phyloP scores from a whole-genome alignment of 35 echinoderm and acorn worm species.

The Amphiura filiformis region DNA sequence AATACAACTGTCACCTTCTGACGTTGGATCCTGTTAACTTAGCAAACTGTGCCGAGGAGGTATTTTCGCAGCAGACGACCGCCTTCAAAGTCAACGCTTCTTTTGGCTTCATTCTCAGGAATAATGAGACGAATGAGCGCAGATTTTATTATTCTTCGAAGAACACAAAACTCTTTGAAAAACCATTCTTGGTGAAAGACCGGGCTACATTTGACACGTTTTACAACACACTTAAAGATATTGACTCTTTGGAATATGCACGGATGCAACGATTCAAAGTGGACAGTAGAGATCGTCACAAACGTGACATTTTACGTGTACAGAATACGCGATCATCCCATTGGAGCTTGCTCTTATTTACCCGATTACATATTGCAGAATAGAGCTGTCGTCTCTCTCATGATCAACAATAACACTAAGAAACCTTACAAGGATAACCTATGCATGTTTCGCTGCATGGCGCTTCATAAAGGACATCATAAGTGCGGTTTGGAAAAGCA shows the following conservation, averaged over 20 bases:
- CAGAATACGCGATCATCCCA: background rate
- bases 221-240: background rate
- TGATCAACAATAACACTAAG: background rate
- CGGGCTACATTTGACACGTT: background rate
- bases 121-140: constrained; percentile 25
- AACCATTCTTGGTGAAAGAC: background rate
- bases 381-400: background rate
- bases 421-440: constrained; percentile 21
- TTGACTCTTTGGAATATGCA: background rate
- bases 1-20: background rate
- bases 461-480: background rate
- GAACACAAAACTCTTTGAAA: background rate
- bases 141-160: constrained; percentile 32
- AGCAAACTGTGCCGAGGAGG: background rate
- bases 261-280: background rate
- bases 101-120: constrained; percentile 46
- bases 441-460: constrained; percentile 3
- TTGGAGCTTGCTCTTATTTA: background rate
- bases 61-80: background rate
- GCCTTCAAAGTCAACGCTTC: constrained; percentile 28
- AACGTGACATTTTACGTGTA: constrained; percentile 4
- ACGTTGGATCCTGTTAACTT: background rate
- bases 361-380: background rate
- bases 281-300: background rate
- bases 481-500: background rate